phyloP scores from a whole-genome alignment of 2,888 invertebrate species.

The Latrodectus elegans region DNA sequence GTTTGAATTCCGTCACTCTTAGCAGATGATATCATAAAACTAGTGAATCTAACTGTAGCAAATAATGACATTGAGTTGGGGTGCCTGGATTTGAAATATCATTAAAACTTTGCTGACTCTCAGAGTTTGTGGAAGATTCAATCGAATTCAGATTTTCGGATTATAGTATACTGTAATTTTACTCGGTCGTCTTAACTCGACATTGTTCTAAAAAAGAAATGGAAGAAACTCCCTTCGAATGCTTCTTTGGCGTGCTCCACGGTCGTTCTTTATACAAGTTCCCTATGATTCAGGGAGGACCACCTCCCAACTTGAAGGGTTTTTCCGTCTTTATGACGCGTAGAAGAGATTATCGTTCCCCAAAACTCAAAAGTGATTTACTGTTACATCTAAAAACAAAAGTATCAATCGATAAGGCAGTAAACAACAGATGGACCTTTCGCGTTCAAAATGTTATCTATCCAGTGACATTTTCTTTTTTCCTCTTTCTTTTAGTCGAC shows the following conservation, averaged over 20 bases:
- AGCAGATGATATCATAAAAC: no score
- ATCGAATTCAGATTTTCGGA: no score
- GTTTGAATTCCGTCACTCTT: no score
- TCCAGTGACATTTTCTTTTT: neutral
- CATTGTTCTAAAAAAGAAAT: no score
- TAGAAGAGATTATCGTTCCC: neutral
- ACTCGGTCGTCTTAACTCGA: no score
- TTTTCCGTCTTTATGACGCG: constrained; percentile 2
- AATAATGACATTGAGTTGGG: no score
- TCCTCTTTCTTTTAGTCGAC: neutral
- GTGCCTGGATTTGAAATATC: no score
- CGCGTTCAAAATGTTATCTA: neutral
- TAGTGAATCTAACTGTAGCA: no score
- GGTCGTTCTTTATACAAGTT: neutral
- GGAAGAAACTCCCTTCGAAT: no score
- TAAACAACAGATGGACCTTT: constrained; percentile 25
- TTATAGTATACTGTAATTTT: no score
- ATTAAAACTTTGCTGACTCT: no score
- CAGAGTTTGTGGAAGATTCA: no score
- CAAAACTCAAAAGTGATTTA: neutral
- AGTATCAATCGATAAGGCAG: constrained; percentile 8
- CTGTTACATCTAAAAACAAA: constrained; percentile 2
- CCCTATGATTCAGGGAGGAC: neutral
- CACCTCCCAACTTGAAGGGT: neutral
- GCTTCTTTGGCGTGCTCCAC: neutral